Percentiles rank a stretch among this genome's conserved stretches.
Evolutionary conservation across 2,113 vertebrate genomes (phyloP).

Genomic region (Mobula birostris): DNA sequence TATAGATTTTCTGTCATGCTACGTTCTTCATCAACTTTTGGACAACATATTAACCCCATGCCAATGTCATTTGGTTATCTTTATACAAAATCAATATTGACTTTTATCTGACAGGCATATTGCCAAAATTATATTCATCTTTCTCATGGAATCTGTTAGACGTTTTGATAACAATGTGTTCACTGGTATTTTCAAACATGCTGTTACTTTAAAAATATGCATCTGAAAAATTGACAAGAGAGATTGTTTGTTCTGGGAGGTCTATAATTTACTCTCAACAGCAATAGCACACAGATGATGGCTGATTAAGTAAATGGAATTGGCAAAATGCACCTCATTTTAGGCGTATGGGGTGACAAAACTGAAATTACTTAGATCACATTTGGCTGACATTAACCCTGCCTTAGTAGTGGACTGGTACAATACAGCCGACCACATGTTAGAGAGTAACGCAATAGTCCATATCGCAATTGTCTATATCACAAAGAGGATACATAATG

Average conservation of each 20-base stretch:
- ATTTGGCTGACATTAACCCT: background rate
- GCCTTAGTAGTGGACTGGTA: background rate
- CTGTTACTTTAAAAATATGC: background rate
- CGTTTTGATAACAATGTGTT: background rate
- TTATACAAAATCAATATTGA: background rate
- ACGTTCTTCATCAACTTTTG: background rate
- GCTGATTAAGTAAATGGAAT: background rate
- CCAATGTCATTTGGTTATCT: background rate
- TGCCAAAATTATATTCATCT: background rate
- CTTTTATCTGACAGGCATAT: background rate
- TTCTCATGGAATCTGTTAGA: background rate
- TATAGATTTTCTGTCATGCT: background rate
- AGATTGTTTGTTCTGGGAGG: background rate
- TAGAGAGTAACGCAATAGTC: too few species aligned
- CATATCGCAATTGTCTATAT: too few species aligned
- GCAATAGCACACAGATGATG: background rate
- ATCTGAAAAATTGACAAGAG: background rate
- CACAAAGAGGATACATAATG: too few species aligned
- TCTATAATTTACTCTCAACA: background rate
- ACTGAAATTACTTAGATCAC: background rate
- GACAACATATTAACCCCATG: background rate
- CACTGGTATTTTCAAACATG: background rate
- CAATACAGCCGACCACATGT: background rate
- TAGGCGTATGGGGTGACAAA: background rate
- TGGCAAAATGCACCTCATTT: background rate